phyloP scores from a whole-genome alignment of 2,113 vertebrate species.

The Amia ocellicauda region DNA sequence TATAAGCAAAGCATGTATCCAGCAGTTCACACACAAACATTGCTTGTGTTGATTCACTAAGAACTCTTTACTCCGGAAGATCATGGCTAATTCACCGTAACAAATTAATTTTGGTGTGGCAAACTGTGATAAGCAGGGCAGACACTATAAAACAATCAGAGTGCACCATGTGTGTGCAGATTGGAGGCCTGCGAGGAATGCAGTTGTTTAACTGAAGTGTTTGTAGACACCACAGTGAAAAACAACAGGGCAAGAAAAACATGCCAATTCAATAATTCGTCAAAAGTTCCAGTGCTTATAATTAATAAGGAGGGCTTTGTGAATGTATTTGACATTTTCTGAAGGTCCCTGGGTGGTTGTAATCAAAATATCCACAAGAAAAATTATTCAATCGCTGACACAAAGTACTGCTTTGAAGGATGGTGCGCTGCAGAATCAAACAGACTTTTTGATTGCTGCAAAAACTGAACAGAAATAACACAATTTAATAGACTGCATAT shows the following conservation, averaged over 20 bases:
- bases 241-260: not conserved
- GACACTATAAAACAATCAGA: not conserved
- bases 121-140: not conserved
- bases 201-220: not conserved
- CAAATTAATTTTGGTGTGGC: not conserved
- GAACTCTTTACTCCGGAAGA: not conserved
- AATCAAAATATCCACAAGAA: constrained; percentile 31
- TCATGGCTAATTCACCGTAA: constrained; percentile 1
- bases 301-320: too few relatives aligned
- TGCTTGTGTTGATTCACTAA: not conserved
- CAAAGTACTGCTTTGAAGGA: not conserved
- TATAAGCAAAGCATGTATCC: not conserved
- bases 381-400: constrained; percentile 8
- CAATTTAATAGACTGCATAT: too few relatives aligned
- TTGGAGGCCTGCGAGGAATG: not conserved
- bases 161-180: not conserved
- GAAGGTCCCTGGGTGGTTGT: constrained; percentile 21
- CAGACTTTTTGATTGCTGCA: too few relatives aligned
- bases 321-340: not conserved
- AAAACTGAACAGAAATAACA: too few relatives aligned
- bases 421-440: not conserved
- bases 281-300: not conserved
- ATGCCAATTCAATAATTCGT: not conserved
- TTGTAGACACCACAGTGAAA: not conserved
- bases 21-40: not conserved